Base-by-base conservation (phyloP, 2,113 vertebrate genomes). In the Hippocampus guttulatus region DNA sequence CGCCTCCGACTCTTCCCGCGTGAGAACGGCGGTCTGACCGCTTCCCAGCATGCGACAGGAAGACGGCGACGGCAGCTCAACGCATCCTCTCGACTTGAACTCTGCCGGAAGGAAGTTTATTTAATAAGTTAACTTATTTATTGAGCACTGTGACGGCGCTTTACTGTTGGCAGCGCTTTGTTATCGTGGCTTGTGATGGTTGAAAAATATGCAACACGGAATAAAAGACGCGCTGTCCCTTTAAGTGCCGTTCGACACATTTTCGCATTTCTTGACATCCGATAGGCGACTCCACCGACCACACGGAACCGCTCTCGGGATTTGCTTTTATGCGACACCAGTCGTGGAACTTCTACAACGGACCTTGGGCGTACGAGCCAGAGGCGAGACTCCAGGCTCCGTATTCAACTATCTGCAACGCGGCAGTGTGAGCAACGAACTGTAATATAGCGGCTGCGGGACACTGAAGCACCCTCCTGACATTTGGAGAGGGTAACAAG, bases 121-220 rank as follows among this genome's bases (percentile, higher is more conserved):
- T 18, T 12, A 65, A 69, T 75, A 68, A 67, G 45, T 81, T 75
- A 68, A 67, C 45, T 81, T 75, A 76, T 75, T 84, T 79, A 68
- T 70, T 64, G 41, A 55, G 67, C 70, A 60, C 68, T 70, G 63
- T 74, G 60, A 68, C 61, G 3, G 21, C 21, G 21, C 43, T 61
- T 33, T 61, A 18, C 27, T 18, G 1, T 33, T 61, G 15, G 7
- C 27, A 33, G 58, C 58, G 30, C 58, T 61, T 61, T 15, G 27
- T 61, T 61, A 27, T 61, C 16, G 16, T 16, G 7, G 58, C 58
- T 61, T 61, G 27, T 20, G 58, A 23, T 14, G 4, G 55, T 54
- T 23, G 21, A 23, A 18, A 61, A 61, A 33, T 61, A 61, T 61
- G 58, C 58, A 61, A 61, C 21, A 2, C 16, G 58, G 58, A 33